phyloP scores from a whole-genome alignment of 1,140 invertebrate species.

The Panulirus ornatus region DNA sequence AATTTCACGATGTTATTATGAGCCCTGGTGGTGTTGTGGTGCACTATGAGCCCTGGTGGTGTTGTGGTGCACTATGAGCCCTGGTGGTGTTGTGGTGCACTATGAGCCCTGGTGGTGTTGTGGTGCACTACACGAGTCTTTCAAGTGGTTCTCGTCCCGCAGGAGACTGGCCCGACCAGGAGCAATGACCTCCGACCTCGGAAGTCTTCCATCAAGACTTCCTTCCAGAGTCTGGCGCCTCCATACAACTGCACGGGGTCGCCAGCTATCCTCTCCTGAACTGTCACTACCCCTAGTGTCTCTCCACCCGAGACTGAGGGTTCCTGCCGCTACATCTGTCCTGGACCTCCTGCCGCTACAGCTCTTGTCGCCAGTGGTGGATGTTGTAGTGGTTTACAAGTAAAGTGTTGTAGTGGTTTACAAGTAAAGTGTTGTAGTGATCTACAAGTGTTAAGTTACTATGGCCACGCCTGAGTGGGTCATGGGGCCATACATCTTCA shows the following conservation, averaged over 20 bases:
- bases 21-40: background rate
- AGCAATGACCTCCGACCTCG: constrained; percentile 42
- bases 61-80: background rate
- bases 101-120: background rate
- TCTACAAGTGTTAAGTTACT: too few relatives aligned
- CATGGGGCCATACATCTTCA: too few relatives aligned
- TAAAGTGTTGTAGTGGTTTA: too few relatives aligned
- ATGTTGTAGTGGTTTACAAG: too few relatives aligned
- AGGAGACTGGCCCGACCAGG: constrained; percentile 39
- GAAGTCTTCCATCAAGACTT: constrained; percentile 33
- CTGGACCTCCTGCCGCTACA: background rate
- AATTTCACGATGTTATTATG: background rate
- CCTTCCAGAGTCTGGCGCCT: constrained; percentile 21
- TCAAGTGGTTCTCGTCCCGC: background rate
- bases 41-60: background rate
- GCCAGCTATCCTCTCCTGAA: background rate
- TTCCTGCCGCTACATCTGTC: background rate
- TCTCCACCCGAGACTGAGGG: background rate
- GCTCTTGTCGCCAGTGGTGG: too few relatives aligned
- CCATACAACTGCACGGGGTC: constrained; percentile 26
- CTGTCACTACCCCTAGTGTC: background rate
- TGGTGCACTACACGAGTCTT: background rate
- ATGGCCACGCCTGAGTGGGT: too few relatives aligned
- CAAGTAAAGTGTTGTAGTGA: too few relatives aligned
- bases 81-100: background rate